Conservation (phyloP, 1,140 invertebrate species). For the Panagrolaimus sp. region DNA sequence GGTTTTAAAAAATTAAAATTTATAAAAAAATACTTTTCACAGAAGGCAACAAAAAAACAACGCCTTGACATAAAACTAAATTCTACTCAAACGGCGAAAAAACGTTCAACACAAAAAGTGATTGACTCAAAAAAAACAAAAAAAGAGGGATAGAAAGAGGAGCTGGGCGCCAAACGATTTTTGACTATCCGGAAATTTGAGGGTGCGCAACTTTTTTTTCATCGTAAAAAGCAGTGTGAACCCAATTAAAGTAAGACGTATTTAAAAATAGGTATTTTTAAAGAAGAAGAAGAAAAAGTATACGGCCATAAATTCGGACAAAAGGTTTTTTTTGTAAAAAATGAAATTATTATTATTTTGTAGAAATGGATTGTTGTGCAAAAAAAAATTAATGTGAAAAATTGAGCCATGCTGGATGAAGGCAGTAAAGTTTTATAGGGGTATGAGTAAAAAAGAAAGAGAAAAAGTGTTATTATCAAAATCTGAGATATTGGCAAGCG, state of each 20-base stretch:
- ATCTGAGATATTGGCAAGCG: no score
- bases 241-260: conserved; percentile 8
- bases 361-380: no score
- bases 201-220: not conserved
- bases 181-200: not conserved
- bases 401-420: not conserved
- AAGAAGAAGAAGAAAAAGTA: not conserved
- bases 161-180: not conserved
- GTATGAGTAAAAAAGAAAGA: no score
- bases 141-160: not conserved
- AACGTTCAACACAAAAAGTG: not conserved
- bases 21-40: not conserved
- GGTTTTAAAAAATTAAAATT: not conserved
- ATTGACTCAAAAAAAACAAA: conserved; percentile 12
- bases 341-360: no score
- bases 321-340: no score
- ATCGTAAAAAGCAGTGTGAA: not conserved
- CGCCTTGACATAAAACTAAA: not conserved
- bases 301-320: no score
- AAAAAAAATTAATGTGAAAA: not conserved
- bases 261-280: not conserved
- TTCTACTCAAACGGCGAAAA: conserved; percentile 2
- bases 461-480: not conserved
- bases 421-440: not conserved
- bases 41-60: not conserved